Percentiles rank a stretch among this genome's conserved stretches.
These are phyloP conservation scores for Chiloscyllium plagiosum DNA, from an alignment of 2,113 vertebrate genomes.

Conservation along the genomic window DNA sequence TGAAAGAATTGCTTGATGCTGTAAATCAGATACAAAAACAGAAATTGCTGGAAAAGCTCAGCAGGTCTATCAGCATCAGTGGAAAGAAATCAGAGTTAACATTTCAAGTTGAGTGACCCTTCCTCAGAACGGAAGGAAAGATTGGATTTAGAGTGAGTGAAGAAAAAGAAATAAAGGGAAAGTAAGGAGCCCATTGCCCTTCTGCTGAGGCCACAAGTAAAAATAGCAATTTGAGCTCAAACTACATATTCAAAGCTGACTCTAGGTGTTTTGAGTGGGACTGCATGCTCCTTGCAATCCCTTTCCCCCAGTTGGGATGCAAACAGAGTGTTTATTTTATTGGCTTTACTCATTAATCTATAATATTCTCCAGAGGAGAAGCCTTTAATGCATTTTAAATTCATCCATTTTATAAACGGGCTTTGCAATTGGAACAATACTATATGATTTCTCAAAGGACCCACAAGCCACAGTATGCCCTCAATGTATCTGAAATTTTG, in stretches of 20 bases:
- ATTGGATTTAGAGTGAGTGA: background rate
- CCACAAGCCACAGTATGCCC: background rate
- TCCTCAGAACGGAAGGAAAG: no score
- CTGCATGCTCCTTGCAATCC: background rate
- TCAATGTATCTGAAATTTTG: conserved; percentile 5
- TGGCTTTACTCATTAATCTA: background rate
- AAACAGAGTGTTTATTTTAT: background rate
- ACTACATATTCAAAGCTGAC: background rate
- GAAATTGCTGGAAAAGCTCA: no score
- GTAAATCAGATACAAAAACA: no score
- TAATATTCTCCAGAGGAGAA: background rate
- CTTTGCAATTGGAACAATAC: background rate
- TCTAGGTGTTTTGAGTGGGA: background rate
- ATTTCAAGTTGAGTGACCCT: no score
- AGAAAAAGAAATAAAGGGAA: background rate
- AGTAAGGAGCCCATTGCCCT: background rate
- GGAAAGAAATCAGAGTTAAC: no score
- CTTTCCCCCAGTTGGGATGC: background rate
- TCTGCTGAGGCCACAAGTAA: no score
- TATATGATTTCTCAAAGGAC: conserved; percentile 22
- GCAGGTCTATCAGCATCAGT: no score
- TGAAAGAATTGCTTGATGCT: no score
- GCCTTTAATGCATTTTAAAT: conserved; percentile 10
- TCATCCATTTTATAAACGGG: conserved; percentile 21
- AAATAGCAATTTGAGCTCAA: background rate